Percentiles rank a stretch among this genome's conserved stretches.
Evolutionary conservation across 2,113 vertebrate species (phyloP).

Genomic region (Pollachius pollachius): DNA sequence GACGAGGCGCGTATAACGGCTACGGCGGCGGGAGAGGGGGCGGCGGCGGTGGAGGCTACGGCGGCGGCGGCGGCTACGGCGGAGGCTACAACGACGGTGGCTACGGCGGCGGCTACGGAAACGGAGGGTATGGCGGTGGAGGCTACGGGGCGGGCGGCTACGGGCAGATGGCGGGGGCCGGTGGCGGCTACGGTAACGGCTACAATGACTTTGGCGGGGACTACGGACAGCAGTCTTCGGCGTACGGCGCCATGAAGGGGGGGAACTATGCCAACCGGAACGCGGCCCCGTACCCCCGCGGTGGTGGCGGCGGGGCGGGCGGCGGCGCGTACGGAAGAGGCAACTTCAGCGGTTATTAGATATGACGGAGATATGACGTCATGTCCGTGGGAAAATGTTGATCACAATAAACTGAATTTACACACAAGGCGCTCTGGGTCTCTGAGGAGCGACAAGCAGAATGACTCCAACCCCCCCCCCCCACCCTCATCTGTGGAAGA

Average conservation of each 20-base stretch:
- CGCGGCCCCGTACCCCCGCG: conserved; percentile 84
- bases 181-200: conserved; percentile 85
- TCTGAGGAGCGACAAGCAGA: conserved; percentile 46
- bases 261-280: conserved; percentile 81
- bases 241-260: conserved; percentile 92
- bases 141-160: conserved; percentile 83
- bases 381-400: conserved; percentile 37
- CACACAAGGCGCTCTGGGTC: conserved; percentile 18
- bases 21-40: conserved; percentile 81
- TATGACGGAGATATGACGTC: conserved; percentile 4
- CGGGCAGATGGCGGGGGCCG: conserved; percentile 15
- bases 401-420: conserved; percentile 55
- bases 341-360: conserved; percentile 66
- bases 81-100: conserved; percentile 68
- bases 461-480: conserved; percentile 45
- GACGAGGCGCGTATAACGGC: conserved; percentile 78
- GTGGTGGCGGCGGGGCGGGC: conserved; percentile 64
- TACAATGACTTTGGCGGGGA: conserved; percentile 77
- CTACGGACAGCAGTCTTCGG: conserved; percentile 92
- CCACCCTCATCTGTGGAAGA: conserved; percentile 46
- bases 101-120: conserved; percentile 77
- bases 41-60: conserved; percentile 81
- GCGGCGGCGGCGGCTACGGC: conserved; percentile 63
- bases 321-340: conserved; percentile 67
- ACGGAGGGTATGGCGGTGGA: conserved; percentile 67